phyloP scores from a whole-genome alignment of 1,140 invertebrate species.

The Pseudomyrmex cubaensis region DNA sequence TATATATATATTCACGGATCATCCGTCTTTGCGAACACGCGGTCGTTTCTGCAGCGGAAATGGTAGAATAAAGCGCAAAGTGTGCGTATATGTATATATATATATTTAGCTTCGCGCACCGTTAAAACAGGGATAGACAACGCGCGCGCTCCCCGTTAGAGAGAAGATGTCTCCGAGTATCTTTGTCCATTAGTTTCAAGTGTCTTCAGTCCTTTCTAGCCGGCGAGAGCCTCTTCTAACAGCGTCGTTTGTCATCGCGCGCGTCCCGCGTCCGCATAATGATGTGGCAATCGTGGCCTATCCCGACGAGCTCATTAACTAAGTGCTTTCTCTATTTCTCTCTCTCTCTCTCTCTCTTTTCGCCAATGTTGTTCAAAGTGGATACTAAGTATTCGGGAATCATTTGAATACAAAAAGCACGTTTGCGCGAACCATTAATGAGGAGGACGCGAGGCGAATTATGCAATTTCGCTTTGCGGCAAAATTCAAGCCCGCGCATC shows the following conservation, averaged over 20 bases:
- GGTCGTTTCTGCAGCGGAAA: background rate
- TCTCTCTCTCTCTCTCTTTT: no score
- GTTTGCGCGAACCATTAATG: constrained; percentile 28
- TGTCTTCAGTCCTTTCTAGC: background rate
- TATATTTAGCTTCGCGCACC: no score
- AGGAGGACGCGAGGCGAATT: background rate
- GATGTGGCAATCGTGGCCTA: background rate
- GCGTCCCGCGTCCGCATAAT: background rate
- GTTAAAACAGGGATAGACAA: no score
- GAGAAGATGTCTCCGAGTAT: background rate
- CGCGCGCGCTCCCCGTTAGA: background rate
- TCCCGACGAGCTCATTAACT: constrained; percentile 44
- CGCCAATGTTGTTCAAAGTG: constrained; percentile 27
- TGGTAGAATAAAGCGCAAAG: no score
- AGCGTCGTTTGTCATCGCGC: background rate
- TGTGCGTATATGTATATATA: no score
- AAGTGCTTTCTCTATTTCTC: background rate
- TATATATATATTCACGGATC: background rate
- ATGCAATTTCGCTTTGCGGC: constrained; percentile 10
- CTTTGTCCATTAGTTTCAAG: background rate
- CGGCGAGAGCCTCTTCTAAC: background rate
- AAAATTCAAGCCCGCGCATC: background rate
- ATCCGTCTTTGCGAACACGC: background rate
- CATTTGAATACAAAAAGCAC: constrained; percentile 41
- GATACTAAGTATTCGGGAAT: constrained; percentile 20